Conservation (phyloP, 2,888 invertebrate species). For the Ceratothoa steindachneri region DNA sequence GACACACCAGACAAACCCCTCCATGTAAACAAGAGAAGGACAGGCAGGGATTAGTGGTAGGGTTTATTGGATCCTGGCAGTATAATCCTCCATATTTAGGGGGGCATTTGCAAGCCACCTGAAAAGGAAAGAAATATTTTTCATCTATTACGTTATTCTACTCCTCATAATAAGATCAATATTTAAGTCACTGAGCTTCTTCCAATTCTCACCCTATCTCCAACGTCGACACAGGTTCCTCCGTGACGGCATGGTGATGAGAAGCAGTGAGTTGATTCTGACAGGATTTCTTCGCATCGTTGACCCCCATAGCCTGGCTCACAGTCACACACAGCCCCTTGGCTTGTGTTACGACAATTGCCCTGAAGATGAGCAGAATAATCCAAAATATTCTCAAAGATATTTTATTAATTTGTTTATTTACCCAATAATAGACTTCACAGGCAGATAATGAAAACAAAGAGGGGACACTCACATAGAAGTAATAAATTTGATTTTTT, state of each 20-base stretch:
- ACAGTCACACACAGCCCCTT: constrained; percentile 56
- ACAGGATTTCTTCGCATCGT: constrained; percentile 61
- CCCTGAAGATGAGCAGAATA: constrained; percentile 53
- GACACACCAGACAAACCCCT: constrained; percentile 48
- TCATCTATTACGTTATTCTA: constrained; percentile 8
- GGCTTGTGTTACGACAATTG: constrained; percentile 53
- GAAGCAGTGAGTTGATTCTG: constrained; percentile 51
- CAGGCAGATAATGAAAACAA: no score
- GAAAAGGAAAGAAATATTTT: neutral
- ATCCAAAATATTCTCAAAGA: constrained; percentile 7
- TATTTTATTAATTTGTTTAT: no score
- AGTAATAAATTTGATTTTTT: no score
- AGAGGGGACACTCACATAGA: no score
- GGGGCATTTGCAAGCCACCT: constrained; percentile 22
- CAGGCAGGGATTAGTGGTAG: constrained; percentile 14
- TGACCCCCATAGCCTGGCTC: constrained; percentile 59
- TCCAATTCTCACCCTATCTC: constrained; percentile 51
- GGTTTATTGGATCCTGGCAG: constrained; percentile 11
- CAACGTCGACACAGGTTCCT: constrained; percentile 58
- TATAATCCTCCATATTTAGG: constrained; percentile 15
- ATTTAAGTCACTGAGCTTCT: no score
- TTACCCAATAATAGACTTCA: no score
- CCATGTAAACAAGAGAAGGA: constrained; percentile 47
- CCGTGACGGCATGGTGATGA: constrained; percentile 56
- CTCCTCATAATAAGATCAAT: constrained; percentile 6